Conservation (phyloP, 2,888 invertebrate genomes). For the Helleia helle region DNA sequence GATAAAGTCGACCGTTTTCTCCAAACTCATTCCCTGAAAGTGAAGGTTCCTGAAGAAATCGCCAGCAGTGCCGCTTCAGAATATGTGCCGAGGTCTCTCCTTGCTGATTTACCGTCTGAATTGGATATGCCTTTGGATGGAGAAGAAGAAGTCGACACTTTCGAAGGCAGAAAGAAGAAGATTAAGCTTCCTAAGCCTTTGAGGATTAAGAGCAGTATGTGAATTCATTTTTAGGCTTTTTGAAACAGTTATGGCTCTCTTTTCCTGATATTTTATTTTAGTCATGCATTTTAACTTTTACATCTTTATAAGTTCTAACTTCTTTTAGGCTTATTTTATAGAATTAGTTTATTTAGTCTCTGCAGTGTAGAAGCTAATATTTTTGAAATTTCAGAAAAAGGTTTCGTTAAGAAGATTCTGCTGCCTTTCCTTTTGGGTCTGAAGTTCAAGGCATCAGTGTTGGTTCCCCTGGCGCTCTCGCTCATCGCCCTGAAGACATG, state of each 20-base stretch:
- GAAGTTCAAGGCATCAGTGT: slow-evolving; percentile 88
- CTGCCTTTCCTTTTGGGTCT: slow-evolving; percentile 89
- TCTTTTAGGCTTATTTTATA: neutral
- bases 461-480: slow-evolving; percentile 86
- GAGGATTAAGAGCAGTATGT: slow-evolving; percentile 68
- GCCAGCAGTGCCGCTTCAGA: slow-evolving; percentile 71
- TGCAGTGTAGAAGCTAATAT: slow-evolving; percentile 3
- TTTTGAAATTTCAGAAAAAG: slow-evolving; percentile 77
- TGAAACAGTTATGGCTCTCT: no score
- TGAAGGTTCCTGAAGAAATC: slow-evolving; percentile 80
- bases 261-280: no score
- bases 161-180: slow-evolving; percentile 67
- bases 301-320: no score
- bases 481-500: slow-evolving; percentile 91
- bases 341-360: no score
- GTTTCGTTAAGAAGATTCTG: slow-evolving; percentile 87
- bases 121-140: slow-evolving; percentile 81
- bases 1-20: slow-evolving; percentile 84
- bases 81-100: slow-evolving; percentile 77
- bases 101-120: slow-evolving; percentile 77
- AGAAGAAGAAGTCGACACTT: slow-evolving; percentile 55
- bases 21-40: slow-evolving; percentile 82
- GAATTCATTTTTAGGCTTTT: no score
- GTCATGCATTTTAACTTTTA: no score
- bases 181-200: slow-evolving; percentile 67